Evolutionary conservation across 2,888 invertebrate species (phyloP).

Genomic region (Sipha maydis): DNA sequence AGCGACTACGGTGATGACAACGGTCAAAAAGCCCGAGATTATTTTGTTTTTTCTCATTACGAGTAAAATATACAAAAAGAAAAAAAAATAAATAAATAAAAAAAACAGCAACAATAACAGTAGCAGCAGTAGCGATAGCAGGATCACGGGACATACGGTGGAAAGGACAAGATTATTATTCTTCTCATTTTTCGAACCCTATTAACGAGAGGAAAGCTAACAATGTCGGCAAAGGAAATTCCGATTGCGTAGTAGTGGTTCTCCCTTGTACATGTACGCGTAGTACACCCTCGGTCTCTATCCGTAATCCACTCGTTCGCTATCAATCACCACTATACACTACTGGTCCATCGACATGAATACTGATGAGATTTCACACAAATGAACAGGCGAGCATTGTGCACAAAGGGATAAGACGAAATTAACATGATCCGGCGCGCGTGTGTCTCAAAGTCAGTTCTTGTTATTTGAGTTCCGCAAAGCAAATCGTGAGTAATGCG

Average conservation of each 20-base stretch:
- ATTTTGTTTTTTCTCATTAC: constrained; percentile 52
- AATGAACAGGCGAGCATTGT: constrained; percentile 14
- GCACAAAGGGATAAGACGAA: constrained; percentile 3
- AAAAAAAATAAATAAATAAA: not conserved
- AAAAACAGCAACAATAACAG: not conserved
- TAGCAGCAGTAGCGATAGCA: not conserved
- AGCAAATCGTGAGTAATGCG: no score
- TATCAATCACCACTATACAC: constrained; percentile 36
- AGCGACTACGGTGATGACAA: not conserved
- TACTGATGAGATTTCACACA: constrained; percentile 48
- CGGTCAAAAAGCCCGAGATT: constrained; percentile 23
- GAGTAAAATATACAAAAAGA: not conserved
- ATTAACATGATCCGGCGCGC: constrained; percentile 4
- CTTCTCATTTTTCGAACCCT: constrained; percentile 57
- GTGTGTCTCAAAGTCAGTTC: not conserved
- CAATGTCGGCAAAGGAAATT: constrained; percentile 50
- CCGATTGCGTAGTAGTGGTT: constrained; percentile 25
- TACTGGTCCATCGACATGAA: constrained; percentile 17
- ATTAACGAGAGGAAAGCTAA: constrained; percentile 51
- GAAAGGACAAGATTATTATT: constrained; percentile 50
- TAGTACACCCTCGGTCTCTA: not conserved
- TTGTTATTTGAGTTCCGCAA: constrained; percentile 1
- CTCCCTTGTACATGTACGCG: not conserved
- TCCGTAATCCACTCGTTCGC: not conserved
- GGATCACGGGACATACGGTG: not conserved